A percentile compares a stretch with the other conserved stretches of the same genome.
Evolutionary conservation across 2,888 invertebrate genomes (phyloP).

Genomic region (Cheiracanthium punctorium): DNA sequence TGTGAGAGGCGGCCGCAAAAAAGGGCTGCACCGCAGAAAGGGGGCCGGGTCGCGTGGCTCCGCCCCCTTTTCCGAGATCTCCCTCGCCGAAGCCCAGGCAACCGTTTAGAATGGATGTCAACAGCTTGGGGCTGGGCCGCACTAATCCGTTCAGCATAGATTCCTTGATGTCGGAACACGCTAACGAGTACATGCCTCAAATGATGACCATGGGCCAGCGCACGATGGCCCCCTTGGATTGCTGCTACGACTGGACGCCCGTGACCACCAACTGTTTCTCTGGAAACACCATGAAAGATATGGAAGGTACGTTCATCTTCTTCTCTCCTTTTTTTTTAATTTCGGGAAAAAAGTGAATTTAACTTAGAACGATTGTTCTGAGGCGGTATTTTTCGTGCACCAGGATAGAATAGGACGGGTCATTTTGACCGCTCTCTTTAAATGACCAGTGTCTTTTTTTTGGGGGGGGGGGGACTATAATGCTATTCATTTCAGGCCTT

Average conservation of each 20-base stretch:
- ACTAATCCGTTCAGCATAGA: conserved; percentile 59
- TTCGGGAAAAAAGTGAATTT: too few species aligned
- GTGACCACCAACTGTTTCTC: conserved; percentile 40
- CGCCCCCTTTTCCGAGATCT: conserved; percentile 24
- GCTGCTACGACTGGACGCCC: conserved; percentile 62
- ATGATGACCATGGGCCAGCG: conserved; percentile 49
- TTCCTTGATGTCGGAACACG: conserved; percentile 58
- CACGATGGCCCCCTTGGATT: conserved; percentile 34
- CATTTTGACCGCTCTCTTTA: too few species aligned
- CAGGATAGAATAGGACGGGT: too few species aligned
- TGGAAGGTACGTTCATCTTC: conserved; percentile 47
- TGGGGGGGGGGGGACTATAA: too few species aligned
- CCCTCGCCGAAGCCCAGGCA: not conserved
- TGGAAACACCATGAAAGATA: conserved; percentile 60
- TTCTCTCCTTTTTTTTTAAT: not conserved
- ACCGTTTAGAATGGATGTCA: conserved; percentile 56
- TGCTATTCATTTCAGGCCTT: too few species aligned
- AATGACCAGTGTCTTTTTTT: too few species aligned
- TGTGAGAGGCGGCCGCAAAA: not conserved
- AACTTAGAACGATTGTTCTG: too few species aligned
- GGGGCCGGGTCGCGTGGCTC: conserved; percentile 18
- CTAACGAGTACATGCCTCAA: conserved; percentile 57
- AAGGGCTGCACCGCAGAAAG: not conserved
- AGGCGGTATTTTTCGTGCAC: too few species aligned
- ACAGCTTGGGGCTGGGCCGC: conserved; percentile 49